These are phyloP conservation scores for Lasioglossum albipes DNA, from an alignment of 1,140 invertebrate species.

Conservation along the genomic window DNA sequence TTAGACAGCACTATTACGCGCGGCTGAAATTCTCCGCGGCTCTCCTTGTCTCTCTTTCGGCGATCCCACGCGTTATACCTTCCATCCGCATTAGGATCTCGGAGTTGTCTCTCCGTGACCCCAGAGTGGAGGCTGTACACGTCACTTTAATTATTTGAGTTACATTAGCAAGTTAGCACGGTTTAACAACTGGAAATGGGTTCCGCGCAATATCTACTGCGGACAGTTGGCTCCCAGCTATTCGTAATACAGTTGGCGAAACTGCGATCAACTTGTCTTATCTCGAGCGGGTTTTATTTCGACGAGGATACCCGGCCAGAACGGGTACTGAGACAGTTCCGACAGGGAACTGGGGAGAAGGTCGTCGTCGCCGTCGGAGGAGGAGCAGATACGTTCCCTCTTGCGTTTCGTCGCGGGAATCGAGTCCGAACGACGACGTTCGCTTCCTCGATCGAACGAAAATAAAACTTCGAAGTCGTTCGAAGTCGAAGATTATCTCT, in stretches of 20 bases:
- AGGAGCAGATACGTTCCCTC: background rate
- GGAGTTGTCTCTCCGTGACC: slow-evolving; percentile 39
- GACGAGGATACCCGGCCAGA: background rate
- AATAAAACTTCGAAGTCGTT: background rate
- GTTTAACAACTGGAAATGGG: slow-evolving; percentile 56
- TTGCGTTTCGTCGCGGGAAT: background rate
- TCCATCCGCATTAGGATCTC: slow-evolving; percentile 39
- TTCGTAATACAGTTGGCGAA: slow-evolving; percentile 25
- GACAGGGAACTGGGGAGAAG: too few relatives aligned
- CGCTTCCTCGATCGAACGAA: background rate
- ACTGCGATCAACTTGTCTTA: slow-evolving; percentile 25
- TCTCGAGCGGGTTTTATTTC: slow-evolving; percentile 26
- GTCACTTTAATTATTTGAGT: slow-evolving; percentile 65
- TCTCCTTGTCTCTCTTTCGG: background rate
- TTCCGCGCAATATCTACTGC: slow-evolving; percentile 40
- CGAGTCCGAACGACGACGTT: background rate
- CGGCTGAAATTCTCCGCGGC: slow-evolving; percentile 18
- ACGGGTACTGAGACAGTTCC: too few relatives aligned
- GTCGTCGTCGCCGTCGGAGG: too few relatives aligned
- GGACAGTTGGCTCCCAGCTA: slow-evolving; percentile 43
- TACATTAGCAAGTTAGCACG: slow-evolving; percentile 57
- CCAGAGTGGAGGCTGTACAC: slow-evolving; percentile 40
- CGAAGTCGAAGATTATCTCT: background rate
- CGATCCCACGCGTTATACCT: slow-evolving; percentile 13
- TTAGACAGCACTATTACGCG: slow-evolving; percentile 33